Conservation (phyloP, 2,113 vertebrate genomes). For the Tor tambroides region DNA sequence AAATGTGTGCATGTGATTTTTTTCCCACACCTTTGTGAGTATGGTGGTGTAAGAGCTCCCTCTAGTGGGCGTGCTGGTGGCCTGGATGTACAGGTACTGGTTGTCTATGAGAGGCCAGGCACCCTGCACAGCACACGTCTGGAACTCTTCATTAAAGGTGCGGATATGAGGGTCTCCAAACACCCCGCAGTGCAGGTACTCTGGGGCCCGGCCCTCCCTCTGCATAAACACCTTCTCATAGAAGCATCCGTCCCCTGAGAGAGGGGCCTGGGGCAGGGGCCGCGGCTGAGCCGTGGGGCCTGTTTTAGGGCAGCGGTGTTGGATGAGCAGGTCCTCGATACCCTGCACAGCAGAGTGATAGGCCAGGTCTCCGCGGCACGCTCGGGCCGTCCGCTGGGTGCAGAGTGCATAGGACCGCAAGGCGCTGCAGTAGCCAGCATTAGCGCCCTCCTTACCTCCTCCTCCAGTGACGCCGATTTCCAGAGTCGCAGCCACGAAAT, state of each 20-base stretch:
- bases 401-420: slow-evolving; percentile 88
- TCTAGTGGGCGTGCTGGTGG: slow-evolving; percentile 79
- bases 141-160: slow-evolving; percentile 86
- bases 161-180: slow-evolving; percentile 92
- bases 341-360: slow-evolving; percentile 93
- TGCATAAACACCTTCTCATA: slow-evolving; percentile 79
- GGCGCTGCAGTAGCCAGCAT: slow-evolving; percentile 76
- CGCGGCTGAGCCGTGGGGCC: slow-evolving; percentile 81
- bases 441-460: slow-evolving; percentile 66
- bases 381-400: slow-evolving; percentile 83
- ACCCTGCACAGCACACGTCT: slow-evolving; percentile 86
- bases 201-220: slow-evolving; percentile 73
- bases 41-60: slow-evolving; percentile 71
- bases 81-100: slow-evolving; percentile 88
- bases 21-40: slow-evolving; percentile 81
- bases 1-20: not conserved
- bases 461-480: slow-evolving; percentile 70
- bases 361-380: slow-evolving; percentile 88
- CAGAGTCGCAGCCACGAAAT: slow-evolving; percentile 85
- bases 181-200: slow-evolving; percentile 86
- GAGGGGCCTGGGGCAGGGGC: slow-evolving; percentile 65
- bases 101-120: slow-evolving; percentile 94
- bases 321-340: slow-evolving; percentile 93
- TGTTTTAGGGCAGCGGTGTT: slow-evolving; percentile 86
- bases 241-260: slow-evolving; percentile 76